These are phyloP conservation scores for Tachuris rubrigastra DNA, from an alignment of 2,113 vertebrate genomes.

Conservation along the genomic window DNA sequence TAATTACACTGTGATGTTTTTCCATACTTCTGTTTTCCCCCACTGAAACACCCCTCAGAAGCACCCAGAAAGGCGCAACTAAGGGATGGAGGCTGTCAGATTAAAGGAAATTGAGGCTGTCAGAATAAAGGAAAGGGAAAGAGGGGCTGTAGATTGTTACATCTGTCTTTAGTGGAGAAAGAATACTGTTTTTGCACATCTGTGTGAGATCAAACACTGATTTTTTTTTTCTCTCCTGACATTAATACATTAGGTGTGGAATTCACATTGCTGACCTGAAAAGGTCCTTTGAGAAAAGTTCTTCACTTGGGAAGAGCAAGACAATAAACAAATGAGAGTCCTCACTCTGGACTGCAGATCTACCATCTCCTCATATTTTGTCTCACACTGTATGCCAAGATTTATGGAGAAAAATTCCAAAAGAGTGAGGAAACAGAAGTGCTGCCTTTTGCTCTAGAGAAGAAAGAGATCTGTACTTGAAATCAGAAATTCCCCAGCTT, in stretches of 20 bases:
- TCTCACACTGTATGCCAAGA: not conserved
- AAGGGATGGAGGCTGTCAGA: not conserved
- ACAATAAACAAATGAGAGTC: not conserved
- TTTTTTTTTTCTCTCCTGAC: constrained; percentile 3
- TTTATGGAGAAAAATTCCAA: constrained; percentile 55
- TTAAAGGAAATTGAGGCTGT: not conserved
- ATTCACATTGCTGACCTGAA: not conserved
- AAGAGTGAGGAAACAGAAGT: constrained; percentile 12
- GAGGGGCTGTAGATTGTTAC: not conserved
- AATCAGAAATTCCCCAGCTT: not conserved
- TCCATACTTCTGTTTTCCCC: not conserved
- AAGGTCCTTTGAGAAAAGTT: constrained; percentile 17
- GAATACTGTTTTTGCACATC: not conserved
- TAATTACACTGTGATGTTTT: not conserved
- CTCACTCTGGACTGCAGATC: not conserved
- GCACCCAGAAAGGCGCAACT: not conserved
- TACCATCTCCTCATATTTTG: constrained; percentile 14
- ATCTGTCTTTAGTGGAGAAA: not conserved
- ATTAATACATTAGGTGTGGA: constrained; percentile 6
- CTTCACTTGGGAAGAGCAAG: not conserved
- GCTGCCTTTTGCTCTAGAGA: not conserved
- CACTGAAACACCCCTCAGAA: not conserved
- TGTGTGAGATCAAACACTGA: not conserved
- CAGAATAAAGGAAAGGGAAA: not conserved
- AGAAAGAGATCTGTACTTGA: not conserved